Conservation (phyloP, 2,113 vertebrate species). For the Nettapus auritus region DNA sequence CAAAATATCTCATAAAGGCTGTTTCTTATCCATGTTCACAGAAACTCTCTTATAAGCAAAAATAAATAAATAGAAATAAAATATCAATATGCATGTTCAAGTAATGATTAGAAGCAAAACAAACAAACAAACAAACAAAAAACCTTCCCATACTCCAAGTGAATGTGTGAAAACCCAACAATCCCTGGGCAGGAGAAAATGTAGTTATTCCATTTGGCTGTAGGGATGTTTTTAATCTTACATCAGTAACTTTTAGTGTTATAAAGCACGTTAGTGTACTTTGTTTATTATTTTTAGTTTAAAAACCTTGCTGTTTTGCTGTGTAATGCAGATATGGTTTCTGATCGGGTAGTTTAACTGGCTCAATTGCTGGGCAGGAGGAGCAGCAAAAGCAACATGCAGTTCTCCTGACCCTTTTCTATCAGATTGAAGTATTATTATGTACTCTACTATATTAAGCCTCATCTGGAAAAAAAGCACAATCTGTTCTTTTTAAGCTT, state of each 20-base stretch:
- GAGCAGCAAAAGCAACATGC: not conserved
- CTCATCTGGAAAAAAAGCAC: slow-evolving; percentile 59
- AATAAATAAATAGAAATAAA: not conserved
- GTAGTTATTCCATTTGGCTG: not conserved
- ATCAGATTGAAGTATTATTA: slow-evolving; percentile 41
- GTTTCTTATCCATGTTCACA: not conserved
- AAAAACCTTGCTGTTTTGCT: not conserved
- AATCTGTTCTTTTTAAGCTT: slow-evolving; percentile 62
- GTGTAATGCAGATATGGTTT: not conserved
- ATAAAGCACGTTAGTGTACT: not conserved
- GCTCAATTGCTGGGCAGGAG: not conserved
- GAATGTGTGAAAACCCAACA: not conserved
- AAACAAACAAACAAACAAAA: not conserved
- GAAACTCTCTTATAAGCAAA: not conserved
- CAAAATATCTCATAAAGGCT: not conserved
- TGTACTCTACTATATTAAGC: slow-evolving; percentile 33
- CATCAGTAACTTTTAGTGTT: not conserved
- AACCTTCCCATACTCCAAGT: not conserved
- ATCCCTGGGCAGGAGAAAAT: not conserved
- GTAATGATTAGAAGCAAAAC: not conserved
- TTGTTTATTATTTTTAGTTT: not conserved
- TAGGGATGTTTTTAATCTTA: not conserved
- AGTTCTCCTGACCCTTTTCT: slow-evolving; percentile 38
- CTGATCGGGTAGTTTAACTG: not conserved
- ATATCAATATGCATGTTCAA: not conserved